Conservation (phyloP, 2,113 vertebrate species). For the Colinus virginianus region DNA sequence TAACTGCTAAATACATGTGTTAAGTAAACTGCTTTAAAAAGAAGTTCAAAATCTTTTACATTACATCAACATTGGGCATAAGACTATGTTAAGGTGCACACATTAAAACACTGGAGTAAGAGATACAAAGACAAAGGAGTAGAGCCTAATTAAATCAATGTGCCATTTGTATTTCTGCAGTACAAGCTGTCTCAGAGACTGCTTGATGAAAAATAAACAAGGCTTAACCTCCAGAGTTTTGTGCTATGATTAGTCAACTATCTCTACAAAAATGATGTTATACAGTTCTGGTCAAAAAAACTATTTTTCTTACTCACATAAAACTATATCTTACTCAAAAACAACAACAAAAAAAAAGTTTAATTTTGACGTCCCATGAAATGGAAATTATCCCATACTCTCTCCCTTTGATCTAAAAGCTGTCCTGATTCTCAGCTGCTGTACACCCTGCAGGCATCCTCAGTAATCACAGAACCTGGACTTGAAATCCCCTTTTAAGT, state of each 20-base stretch:
- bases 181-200: background rate
- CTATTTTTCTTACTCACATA: background rate
- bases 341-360: background rate
- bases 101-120: background rate
- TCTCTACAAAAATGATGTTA: background rate
- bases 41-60: background rate
- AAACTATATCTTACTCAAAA: background rate
- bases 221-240: background rate
- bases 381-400: background rate
- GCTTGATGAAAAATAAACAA: slow-evolving; percentile 3
- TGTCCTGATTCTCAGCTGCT: background rate
- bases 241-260: background rate
- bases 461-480: background rate
- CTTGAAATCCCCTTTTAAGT: background rate
- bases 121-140: background rate
- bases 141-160: slow-evolving; percentile 5
- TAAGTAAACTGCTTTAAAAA: background rate
- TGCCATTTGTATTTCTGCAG: background rate
- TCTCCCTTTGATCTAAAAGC: background rate
- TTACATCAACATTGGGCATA: background rate
- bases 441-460: background rate
- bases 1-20: background rate
- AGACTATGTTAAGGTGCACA: background rate
- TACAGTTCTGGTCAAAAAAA: background rate
- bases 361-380: background rate